Conservation (phyloP, 2,888 invertebrate genomes). For the Scotopteryx bipunctaria region DNA sequence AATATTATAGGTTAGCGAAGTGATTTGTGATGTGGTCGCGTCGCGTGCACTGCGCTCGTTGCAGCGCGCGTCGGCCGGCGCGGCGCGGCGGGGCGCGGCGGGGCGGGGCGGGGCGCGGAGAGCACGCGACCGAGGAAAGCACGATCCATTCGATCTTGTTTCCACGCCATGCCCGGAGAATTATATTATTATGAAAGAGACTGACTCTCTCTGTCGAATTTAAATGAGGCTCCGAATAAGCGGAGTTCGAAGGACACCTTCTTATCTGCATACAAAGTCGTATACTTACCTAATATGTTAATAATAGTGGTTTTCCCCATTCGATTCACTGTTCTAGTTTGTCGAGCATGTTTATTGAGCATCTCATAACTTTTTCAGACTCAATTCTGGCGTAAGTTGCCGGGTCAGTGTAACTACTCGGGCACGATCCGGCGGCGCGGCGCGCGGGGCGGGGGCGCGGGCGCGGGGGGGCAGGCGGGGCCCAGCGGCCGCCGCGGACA, state of each 20-base stretch:
- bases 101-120: too few relatives aligned
- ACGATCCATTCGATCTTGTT: background rate
- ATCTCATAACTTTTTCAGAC: too few relatives aligned
- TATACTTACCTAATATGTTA: background rate
- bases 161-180: background rate
- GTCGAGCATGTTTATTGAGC: too few relatives aligned
- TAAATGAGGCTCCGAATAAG: background rate
- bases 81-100: too few relatives aligned
- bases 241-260: too few relatives aligned
- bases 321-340: too few relatives aligned
- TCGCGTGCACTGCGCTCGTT: constrained; percentile 13
- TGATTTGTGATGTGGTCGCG: background rate
- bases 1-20: too few relatives aligned
- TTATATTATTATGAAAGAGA: background rate
- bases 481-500: constrained; percentile 93
- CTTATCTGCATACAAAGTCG: background rate
- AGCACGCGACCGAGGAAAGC: constrained; percentile 10
- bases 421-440: constrained; percentile 68
- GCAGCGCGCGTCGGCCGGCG: background rate
- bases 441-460: constrained; percentile 52
- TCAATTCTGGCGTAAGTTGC: constrained; percentile 80
- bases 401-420: constrained; percentile 80
- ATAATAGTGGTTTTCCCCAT: too few relatives aligned
- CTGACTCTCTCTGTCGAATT: background rate
- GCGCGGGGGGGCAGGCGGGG: constrained; percentile 68